Base-by-base conservation (phyloP, 2,797 vertebrate species). In the Brotula barbata region DNA sequence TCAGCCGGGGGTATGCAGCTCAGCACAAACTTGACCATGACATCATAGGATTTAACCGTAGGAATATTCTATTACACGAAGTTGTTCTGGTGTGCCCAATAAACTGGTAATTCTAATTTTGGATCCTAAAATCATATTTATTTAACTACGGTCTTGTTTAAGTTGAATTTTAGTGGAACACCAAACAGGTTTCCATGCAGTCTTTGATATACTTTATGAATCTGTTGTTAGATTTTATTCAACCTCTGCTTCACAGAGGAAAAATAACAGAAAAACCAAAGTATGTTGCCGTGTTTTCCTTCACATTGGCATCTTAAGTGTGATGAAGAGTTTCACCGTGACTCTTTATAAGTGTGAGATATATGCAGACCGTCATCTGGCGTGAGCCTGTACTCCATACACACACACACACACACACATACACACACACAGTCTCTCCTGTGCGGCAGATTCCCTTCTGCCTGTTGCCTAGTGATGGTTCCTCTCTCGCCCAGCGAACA, bases 381-480 rank as follows among this genome's bases (percentile, higher is more conserved):
- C 66, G 65, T 53, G 70, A 68, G 65, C 23, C 64, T 51, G 34
- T 48, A 34, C 76, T 64, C 61, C 51, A 28, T 8, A 28, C 25
- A 28, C 25, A 28, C 25, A 28, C 25, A 28, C 25, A 28, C 25
- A 28, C 25, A 28, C 25, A 19, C 14, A 28, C 46, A 41, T 28
- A 47, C 19, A n/a, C 3, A 7, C 8, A 42, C 46, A 28, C 58
- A 54, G 41, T 40, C 59, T 33, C 50, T 44, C 59, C 75, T 58
- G 64, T 59, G 66, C 68, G 58, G 71, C 19, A 65, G 71, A 81
- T 83, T 82, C 79, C 75, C 78, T 62, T 43, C 68, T 14, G 70
- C 71, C 81, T 81, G 88, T 90, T 90, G 89, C 88, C 85, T 88
- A 83, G 89, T 16, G 82, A 89, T 90, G 28, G 77, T 76, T 83